Base-by-base conservation (phyloP, 2,888 invertebrate genomes). In the Caenorhabditis sp. region DNA sequence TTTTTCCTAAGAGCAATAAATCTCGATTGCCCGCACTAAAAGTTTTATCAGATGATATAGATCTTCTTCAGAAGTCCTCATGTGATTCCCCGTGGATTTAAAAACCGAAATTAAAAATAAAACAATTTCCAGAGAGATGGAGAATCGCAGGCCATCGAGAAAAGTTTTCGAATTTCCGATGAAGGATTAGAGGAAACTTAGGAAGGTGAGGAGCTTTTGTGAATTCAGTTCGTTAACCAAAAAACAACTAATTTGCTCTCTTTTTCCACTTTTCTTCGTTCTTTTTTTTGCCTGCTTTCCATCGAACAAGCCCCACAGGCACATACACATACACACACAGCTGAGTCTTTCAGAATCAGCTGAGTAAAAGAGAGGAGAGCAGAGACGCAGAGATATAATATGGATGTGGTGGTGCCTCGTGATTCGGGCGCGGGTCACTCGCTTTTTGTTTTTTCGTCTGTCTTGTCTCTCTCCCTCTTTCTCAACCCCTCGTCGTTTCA, bases 131-230 rank as follows among this genome's bases (percentile, higher is more conserved):
- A 54, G 25, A 54, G 12, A n/a, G 52, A 49, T 1, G 63, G 20
- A n/a, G 23, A 52, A 10, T 43, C 57, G 0, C 27, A 4, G 43
- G 52, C 58, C 23, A 31, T 25, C 14, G 53, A 50, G 36, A 27
- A 8, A 17, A 4, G 27, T 10, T 72, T 72, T 53, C 10, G 27
- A 36, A 72, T 72, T 25, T 43, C 58, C 1, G 53, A 17, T 1
- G 20, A 20, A 7, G 72, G 72, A 36, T n/a, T n/a, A n/a, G n/a
- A n/a, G n/a, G n/a, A n/a, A n/a, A n/a, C n/a, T n/a, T n/a, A n/a
- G n/a, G n/a, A n/a, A n/a, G n/a, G n/a, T n/a, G n/a, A n/a, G n/a
- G n/a, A n/a, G n/a, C n/a, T n/a, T n/a, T n/a, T n/a, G n/a, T n/a
- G n/a, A 50, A 50, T n/a, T 50, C 20, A 20, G 50, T 50, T 50